Evolutionary conservation across 2,888 invertebrate genomes (phyloP), one percentile per base, ranked within the genome.

Genomic region (Alcis repandata): DNA sequence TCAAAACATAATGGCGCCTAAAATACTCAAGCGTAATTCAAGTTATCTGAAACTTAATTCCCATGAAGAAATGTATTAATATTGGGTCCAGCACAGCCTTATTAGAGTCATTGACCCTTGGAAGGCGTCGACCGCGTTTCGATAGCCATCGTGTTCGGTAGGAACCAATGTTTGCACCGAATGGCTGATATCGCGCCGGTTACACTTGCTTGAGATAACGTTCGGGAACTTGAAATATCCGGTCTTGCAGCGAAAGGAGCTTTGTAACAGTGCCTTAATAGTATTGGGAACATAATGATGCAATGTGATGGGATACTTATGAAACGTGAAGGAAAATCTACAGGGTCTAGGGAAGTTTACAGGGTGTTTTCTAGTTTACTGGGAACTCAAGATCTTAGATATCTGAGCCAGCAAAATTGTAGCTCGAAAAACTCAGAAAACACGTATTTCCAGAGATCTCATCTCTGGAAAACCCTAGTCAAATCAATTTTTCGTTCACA

Each of bases 111-210:
- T 64, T 77, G 76, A 79, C 70, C 78, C 59, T 36, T 32, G 45
- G 73, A 66, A 70, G 61, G 54, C 69, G 53, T 48, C 64, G 71
- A 64, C 64, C 68, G 69, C 56, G 72, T 70, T 73, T 73, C 73
- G 78, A 80, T 80, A 77, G 79, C 68, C 66, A 79, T 77, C 78
- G 58, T 75, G 58, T 17, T 67, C 68, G 68, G 60, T 57, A 56
- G 58, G 53, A 51, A 74, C 70, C 69, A 71, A 73, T 74, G 72
- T 69, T 70, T 70, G 49, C 54, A 52, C 53, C 54, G 38, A 15
- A 61, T 57, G 56, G 36, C 38, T 66, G 40, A 52, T 58, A 54
- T 49, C 54, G 48, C 19, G 1, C 19, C 19, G 1, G 19, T 19
- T 46, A 40, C 27, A 38, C 27, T 45, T 57, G 17, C 45, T 45